These are phyloP conservation scores for Chaunax sp. DNA, from an alignment of 2,797 vertebrate genomes.

Conservation along the genomic window DNA sequence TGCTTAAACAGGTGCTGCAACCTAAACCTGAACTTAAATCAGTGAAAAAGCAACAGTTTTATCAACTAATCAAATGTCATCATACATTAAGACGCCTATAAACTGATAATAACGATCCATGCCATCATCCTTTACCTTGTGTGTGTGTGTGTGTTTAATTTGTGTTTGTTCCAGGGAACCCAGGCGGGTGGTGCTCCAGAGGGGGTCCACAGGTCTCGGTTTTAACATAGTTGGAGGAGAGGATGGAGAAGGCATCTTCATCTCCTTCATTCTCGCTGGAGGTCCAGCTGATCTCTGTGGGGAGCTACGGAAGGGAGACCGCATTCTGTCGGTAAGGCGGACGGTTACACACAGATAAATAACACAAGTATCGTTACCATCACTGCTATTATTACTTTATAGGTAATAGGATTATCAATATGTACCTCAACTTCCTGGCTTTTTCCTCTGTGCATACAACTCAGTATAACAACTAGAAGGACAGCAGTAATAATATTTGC, in stretches of 20 bases:
- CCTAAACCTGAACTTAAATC: background rate
- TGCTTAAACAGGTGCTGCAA: background rate
- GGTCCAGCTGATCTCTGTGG: slow-evolving; percentile 97
- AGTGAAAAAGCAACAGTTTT: background rate
- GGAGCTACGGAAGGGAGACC: slow-evolving; percentile 95
- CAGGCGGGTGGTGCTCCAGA: slow-evolving; percentile 93
- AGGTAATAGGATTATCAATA: background rate
- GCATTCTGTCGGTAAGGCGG: slow-evolving; percentile 91
- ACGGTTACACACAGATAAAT: background rate
- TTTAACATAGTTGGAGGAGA: slow-evolving; percentile 99
- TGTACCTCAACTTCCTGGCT: background rate
- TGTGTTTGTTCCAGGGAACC: slow-evolving; percentile 83
- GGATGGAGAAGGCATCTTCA: slow-evolving; percentile 98
- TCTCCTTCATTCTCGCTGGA: slow-evolving; percentile 97
- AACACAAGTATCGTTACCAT: background rate
- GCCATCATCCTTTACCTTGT: background rate
- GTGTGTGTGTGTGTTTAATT: background rate
- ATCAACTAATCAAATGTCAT: background rate
- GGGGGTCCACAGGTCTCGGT: slow-evolving; percentile 95
- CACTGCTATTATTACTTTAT: background rate
- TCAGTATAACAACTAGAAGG: background rate
- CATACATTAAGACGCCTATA: background rate
- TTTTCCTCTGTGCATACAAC: too few relatives aligned
- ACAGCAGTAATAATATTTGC: background rate
- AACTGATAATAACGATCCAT: background rate